Percentiles rank a stretch among this genome's conserved stretches.
phyloP scores from a whole-genome alignment of 2,888 invertebrate genomes.

The Orthonevra nobilis region DNA sequence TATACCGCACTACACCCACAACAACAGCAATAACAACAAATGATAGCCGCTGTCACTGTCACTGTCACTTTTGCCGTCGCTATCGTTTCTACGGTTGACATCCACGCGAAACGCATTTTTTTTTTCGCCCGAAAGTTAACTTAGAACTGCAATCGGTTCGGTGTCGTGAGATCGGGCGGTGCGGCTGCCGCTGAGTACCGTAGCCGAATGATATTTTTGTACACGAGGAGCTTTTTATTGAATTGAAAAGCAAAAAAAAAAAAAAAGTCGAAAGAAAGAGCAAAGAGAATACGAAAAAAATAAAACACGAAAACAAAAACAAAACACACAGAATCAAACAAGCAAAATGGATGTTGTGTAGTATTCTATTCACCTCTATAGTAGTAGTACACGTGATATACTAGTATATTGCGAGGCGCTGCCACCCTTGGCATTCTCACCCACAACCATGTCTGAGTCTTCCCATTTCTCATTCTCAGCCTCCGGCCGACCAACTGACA shows the following conservation, averaged over 20 bases:
- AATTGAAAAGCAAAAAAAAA: conserved; percentile 65
- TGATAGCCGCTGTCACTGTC: conserved; percentile 13
- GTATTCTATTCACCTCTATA: conserved; percentile 61
- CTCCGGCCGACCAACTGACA: not conserved
- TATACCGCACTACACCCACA: conserved; percentile 27
- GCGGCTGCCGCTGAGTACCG: conserved; percentile 62
- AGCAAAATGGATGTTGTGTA: conserved; percentile 51
- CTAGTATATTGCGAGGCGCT: conserved; percentile 47
- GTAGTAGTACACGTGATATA: conserved; percentile 67
- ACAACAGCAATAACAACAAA: conserved; percentile 3
- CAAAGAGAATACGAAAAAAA: conserved; percentile 14
- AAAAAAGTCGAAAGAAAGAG: conserved; percentile 40
- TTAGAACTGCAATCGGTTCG: conserved; percentile 48
- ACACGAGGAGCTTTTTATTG: conserved; percentile 68
- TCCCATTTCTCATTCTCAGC: not conserved
- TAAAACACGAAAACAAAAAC: not conserved
- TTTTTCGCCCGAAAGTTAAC: conserved; percentile 48
- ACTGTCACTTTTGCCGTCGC: conserved; percentile 17
- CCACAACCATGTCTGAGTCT: conserved; percentile 9
- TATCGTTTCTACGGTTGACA: conserved; percentile 34
- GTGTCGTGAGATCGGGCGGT: conserved; percentile 57
- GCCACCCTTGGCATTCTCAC: conserved; percentile 24
- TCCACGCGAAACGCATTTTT: conserved; percentile 56
- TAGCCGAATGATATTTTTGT: conserved; percentile 69
- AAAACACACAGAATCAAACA: conserved; percentile 30